phyloP scores from a whole-genome alignment of 2,113 vertebrate species.

The Forbesichthys agassizii region DNA sequence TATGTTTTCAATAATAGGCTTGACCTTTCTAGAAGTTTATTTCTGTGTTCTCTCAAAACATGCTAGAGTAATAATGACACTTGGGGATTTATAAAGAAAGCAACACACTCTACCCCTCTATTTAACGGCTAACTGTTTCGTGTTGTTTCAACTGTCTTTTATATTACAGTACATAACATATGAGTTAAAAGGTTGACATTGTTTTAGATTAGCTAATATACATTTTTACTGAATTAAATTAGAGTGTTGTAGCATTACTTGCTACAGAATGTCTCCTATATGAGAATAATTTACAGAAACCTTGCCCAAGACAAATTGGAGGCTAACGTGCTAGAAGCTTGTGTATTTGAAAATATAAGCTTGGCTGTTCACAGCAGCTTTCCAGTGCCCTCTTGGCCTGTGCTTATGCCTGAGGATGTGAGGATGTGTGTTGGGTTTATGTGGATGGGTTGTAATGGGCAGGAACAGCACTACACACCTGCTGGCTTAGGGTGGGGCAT shows the following conservation, averaged over 20 bases:
- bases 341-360: constrained; percentile 71
- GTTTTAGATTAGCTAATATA: too few relatives aligned
- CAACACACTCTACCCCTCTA: not conserved
- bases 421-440: constrained; percentile 73
- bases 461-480: constrained; percentile 57
- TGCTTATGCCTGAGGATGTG: constrained; percentile 78
- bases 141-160: too few relatives aligned
- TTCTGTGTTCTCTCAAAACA: constrained; percentile 55
- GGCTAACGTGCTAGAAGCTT: constrained; percentile 53
- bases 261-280: too few relatives aligned
- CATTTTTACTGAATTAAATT: too few relatives aligned
- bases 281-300: not conserved
- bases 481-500: not conserved
- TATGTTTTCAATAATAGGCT: constrained; percentile 59
- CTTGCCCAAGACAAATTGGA: constrained; percentile 61
- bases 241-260: too few relatives aligned
- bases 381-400: constrained; percentile 71
- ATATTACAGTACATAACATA: too few relatives aligned
- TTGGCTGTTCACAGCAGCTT: constrained; percentile 27
- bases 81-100: constrained; percentile 27
- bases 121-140: too few relatives aligned
- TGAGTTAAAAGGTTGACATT: too few relatives aligned
- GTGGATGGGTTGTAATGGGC: constrained; percentile 73
- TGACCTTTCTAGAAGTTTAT: constrained; percentile 61
- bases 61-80: constrained; percentile 53